Evolutionary conservation across 2,113 vertebrate genomes (phyloP).

Genomic region (Triplophysa dalaica): DNA sequence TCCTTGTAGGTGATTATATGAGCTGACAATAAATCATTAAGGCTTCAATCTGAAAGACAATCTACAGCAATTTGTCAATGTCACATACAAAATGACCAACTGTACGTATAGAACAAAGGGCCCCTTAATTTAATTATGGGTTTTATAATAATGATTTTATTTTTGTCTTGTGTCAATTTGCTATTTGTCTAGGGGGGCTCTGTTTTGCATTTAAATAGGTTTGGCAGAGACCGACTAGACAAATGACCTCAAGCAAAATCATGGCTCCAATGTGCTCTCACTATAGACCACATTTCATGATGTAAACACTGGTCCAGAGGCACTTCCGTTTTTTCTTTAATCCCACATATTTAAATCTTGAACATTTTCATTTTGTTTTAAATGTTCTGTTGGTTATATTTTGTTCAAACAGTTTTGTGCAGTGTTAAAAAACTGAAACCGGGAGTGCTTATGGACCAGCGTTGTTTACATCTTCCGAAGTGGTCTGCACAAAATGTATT

Average conservation of each 20-base stretch:
- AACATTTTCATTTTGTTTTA: no score
- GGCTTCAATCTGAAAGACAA: not conserved
- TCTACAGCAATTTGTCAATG: conserved; percentile 2
- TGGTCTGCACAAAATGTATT: no score
- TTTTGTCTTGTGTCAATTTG: not conserved
- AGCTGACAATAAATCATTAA: conserved; percentile 40
- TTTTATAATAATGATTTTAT: not conserved
- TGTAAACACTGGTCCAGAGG: no score
- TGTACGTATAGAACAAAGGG: not conserved
- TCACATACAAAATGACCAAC: not conserved
- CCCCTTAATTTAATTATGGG: not conserved
- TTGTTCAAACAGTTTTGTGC: no score
- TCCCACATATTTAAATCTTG: no score
- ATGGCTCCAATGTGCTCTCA: no score
- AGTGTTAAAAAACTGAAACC: no score
- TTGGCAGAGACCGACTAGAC: not conserved
- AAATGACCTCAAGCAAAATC: not conserved
- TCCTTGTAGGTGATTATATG: conserved; percentile 17
- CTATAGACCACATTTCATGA: no score
- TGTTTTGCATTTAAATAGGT: not conserved
- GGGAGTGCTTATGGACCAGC: no score
- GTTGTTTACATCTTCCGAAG: no score
- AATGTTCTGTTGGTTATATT: no score
- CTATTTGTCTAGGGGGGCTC: not conserved
- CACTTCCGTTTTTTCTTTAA: no score